Evolutionary conservation across 2,113 vertebrate genomes (phyloP), one percentile per base, ranked within the genome.

Genomic region (Mastomys coucha): DNA sequence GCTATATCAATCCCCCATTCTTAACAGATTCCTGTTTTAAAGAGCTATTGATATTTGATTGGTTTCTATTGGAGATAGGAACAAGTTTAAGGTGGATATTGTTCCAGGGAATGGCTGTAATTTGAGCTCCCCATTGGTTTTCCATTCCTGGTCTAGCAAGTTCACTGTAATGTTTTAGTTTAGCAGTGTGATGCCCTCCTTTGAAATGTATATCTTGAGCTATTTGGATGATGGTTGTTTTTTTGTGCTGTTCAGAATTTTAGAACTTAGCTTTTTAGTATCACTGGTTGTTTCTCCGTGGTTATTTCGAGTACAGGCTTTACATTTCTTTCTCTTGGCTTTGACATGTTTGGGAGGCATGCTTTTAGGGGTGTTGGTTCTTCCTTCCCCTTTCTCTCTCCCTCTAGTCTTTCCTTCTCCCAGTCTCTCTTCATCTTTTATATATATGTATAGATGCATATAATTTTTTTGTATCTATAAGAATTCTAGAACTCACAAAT

Each of bases 181-280:
- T 91, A 94, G 42, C 70, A 51, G 28, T 42, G 16, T 80, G 76
- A 85, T 82, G 20, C 8, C 95, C 19, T 92, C 51, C 56, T 67
- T 26, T 86, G 53, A 75, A 36, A 26, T 91, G 72, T 72, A 42
- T 85, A 70, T 93, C 28, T 77, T 76, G 39, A 19, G 7, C 39
- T 75, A 69, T 91, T 86, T 75, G 42, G 69, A 24, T 80, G 36
- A 95, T 70, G 88, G 69, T 42, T 94, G 31, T 72, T 76, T 91
- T 91, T 22, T 78, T 80, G 67, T 78, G 49, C 70, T 90, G 22
- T 86, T 95, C 63, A 89, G 60, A 45, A 78, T 53, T 94, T 88
- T 20, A 88, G 45, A 95, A 96, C 65, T 58, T 95, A 84, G 22
- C 11, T 81, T 97, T 26, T 96, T 94, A 80, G 80, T 82, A 93